Percentiles rank a stretch among this genome's conserved stretches.
Conservation (phyloP, 2,113 vertebrate species). For the Pelobates fuscus region DNA sequence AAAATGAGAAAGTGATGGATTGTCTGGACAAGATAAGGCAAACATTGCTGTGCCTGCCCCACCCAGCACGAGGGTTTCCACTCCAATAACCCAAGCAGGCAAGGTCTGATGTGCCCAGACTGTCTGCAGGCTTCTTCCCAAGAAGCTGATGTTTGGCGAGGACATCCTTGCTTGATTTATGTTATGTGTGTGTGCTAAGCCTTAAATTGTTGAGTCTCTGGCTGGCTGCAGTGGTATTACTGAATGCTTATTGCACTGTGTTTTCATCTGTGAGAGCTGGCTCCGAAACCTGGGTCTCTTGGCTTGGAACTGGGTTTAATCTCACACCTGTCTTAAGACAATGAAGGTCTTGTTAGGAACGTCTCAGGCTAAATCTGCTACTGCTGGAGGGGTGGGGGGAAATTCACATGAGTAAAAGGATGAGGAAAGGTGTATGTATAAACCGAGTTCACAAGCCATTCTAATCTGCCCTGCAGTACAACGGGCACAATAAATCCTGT, state of each 20-base stretch:
- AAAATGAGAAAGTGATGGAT: slow-evolving; percentile 47
- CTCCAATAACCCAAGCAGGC: slow-evolving; percentile 70
- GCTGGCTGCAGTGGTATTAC: slow-evolving; percentile 69
- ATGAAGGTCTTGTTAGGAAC: slow-evolving; percentile 76
- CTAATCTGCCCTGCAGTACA: too few relatives aligned
- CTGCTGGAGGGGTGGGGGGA: not conserved
- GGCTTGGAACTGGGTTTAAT: slow-evolving; percentile 66
- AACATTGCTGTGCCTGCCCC: slow-evolving; percentile 66
- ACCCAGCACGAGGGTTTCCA: slow-evolving; percentile 66
- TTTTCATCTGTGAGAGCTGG: slow-evolving; percentile 71
- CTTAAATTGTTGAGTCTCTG: slow-evolving; percentile 73
- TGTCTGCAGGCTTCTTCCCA: slow-evolving; percentile 74
- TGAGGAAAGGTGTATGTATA: too few relatives aligned
- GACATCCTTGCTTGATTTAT: slow-evolving; percentile 75
- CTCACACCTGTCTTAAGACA: slow-evolving; percentile 83
- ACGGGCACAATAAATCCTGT: too few relatives aligned
- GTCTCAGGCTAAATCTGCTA: slow-evolving; percentile 58
- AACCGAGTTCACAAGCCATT: too few relatives aligned
- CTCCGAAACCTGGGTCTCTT: slow-evolving; percentile 61
- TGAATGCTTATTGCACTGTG: slow-evolving; percentile 65
- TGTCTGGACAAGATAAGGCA: slow-evolving; percentile 73
- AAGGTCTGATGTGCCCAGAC: slow-evolving; percentile 70
- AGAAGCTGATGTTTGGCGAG: slow-evolving; percentile 70
- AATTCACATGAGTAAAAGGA: too few relatives aligned
- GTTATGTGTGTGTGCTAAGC: slow-evolving; percentile 66